Evolutionary conservation across 2,113 vertebrate genomes (phyloP).

Genomic region (Catharus fuscescens): DNA sequence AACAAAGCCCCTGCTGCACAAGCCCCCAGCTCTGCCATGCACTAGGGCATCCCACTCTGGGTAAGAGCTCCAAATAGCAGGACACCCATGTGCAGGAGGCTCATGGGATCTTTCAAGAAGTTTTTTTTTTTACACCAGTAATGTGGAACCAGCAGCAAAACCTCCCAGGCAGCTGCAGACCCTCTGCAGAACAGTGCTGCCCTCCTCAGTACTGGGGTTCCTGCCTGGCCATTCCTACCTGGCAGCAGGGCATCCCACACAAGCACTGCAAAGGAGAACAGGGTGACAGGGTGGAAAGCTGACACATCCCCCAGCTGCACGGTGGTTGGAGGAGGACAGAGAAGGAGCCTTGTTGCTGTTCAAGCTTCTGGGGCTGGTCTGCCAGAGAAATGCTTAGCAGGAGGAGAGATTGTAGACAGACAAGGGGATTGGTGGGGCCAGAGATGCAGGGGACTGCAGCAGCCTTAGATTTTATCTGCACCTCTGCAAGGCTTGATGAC

Average conservation of each 20-base stretch:
- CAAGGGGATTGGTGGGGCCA: neutral
- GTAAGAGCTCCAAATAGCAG: neutral
- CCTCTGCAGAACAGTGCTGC: neutral
- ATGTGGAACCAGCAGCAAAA: neutral
- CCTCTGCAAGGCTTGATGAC: neutral
- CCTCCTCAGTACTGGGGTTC: accelerated
- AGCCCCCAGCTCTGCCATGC: neutral
- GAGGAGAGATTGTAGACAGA: neutral
- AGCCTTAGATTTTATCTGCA: slow-evolving; percentile 5
- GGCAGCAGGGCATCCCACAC: neutral
- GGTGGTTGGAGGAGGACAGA: neutral
- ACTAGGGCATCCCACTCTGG: neutral
- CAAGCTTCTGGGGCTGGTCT: neutral
- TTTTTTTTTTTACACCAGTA: neutral
- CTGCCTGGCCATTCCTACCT: neutral
- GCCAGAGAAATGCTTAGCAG: neutral
- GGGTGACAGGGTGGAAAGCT: neutral
- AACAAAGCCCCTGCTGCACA: neutral
- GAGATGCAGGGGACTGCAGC: neutral
- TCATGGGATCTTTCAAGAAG: neutral
- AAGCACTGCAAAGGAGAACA: accelerated
- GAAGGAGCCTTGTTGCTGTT: neutral
- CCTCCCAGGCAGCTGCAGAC: neutral
- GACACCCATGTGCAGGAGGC: accelerated
- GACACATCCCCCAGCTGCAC: accelerated